Percentiles rank a stretch among this genome's conserved stretches.
Conservation (phyloP, 2,797 vertebrate species). For the Leucoraja ocellata region DNA sequence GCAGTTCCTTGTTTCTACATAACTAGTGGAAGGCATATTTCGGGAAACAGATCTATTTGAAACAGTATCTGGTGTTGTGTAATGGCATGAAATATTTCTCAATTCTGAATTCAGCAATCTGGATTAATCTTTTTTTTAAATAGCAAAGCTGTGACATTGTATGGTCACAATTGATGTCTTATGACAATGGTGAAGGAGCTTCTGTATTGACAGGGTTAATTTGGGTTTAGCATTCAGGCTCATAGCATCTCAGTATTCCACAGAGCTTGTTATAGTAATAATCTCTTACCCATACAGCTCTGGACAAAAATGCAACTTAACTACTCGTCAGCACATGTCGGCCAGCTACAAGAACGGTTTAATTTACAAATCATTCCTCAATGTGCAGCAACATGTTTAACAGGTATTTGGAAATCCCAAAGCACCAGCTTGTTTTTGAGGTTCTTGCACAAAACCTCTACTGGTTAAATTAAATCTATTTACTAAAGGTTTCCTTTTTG, state of each 20-base stretch:
- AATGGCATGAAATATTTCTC: background rate
- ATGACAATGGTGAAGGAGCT: background rate
- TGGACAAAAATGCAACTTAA: background rate
- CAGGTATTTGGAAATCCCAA: background rate
- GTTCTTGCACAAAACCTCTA: background rate
- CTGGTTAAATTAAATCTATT: background rate
- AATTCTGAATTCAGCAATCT: background rate
- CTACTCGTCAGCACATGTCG: constrained; percentile 11
- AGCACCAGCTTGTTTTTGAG: background rate
- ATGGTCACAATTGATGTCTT: background rate
- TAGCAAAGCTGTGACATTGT: background rate
- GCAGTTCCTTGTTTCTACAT: too few relatives aligned
- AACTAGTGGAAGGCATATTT: too few relatives aligned
- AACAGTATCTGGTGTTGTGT: background rate
- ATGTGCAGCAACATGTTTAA: constrained; percentile 1
- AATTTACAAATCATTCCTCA: background rate
- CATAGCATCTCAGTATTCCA: background rate
- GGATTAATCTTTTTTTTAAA: background rate
- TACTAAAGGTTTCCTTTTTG: background rate
- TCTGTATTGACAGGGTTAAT: background rate
- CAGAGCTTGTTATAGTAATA: background rate
- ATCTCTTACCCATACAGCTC: constrained; percentile 5
- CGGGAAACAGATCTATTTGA: background rate
- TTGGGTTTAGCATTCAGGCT: background rate
- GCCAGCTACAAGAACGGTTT: background rate